A percentile compares a stretch with the other conserved stretches of the same genome.
Conservation (phyloP, 1,140 invertebrate genomes). For the Pomacea maculata region DNA sequence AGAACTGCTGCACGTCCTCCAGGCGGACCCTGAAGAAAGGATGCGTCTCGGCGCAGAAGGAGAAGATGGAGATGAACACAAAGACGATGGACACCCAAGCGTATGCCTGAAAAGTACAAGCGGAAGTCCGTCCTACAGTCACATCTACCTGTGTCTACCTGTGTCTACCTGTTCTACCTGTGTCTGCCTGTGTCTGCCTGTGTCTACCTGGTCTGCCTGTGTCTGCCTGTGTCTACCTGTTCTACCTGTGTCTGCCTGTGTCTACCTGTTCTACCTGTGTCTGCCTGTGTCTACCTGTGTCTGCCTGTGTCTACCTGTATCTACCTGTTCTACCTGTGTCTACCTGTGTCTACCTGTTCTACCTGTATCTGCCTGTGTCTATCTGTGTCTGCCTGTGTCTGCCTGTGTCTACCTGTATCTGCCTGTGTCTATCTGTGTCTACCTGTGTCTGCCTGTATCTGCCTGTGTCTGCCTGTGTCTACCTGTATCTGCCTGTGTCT, state of each 20-base stretch:
- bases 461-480: neutral
- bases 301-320: too few relatives aligned
- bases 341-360: too few relatives aligned
- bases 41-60: constrained; percentile 59
- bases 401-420: too few relatives aligned
- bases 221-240: too few relatives aligned
- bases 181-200: neutral
- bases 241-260: neutral
- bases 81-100: constrained; percentile 60
- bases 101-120: constrained; percentile 53
- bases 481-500: neutral
- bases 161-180: neutral
- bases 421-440: too few relatives aligned
- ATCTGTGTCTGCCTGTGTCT: too few relatives aligned
- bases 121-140: neutral
- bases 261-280: neutral
- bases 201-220: too few relatives aligned
- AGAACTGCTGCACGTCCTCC: constrained; percentile 32
- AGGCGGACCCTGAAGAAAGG: constrained; percentile 49
- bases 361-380: too few relatives aligned
- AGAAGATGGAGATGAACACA: constrained; percentile 60
- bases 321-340: too few relatives aligned
- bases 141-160: neutral
- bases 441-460: neutral
- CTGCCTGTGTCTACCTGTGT: too few relatives aligned